Conservation (phyloP, 2,797 vertebrate genomes). For the Notoglanidium macrostoma region DNA sequence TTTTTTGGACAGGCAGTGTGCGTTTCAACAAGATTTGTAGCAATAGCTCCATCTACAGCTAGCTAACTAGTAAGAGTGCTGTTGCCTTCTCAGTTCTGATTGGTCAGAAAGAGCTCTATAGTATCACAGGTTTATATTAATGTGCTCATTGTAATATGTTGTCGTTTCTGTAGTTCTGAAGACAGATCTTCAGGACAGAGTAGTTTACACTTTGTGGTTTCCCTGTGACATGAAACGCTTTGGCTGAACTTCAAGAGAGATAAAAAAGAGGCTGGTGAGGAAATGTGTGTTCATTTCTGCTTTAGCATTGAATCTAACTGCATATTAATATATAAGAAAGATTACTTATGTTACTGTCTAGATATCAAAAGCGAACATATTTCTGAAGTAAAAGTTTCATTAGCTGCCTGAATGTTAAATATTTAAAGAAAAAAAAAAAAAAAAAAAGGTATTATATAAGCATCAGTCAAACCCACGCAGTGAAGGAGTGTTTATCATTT, state of each 20-base stretch:
- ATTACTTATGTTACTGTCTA: not conserved
- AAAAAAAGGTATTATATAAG: too few relatives aligned
- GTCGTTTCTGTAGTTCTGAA: too few relatives aligned
- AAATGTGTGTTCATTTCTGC: not conserved
- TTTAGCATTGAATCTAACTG: too few relatives aligned
- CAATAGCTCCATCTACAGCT: not conserved
- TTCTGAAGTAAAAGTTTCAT: not conserved
- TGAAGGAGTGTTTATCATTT: not conserved
- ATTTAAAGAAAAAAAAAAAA: too few relatives aligned
- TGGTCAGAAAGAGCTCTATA: not conserved
- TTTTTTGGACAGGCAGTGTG: too few relatives aligned
- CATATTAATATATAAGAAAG: not conserved
- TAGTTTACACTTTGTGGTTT: not conserved
- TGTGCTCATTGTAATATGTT: not conserved
- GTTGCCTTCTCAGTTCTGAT: not conserved
- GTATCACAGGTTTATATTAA: not conserved
- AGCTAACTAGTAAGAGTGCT: not conserved
- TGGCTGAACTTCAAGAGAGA: not conserved
- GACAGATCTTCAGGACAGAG: not conserved
- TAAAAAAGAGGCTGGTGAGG: not conserved
- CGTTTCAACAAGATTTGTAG: not conserved
- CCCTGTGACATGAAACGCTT: not conserved
- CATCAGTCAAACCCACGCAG: not conserved
- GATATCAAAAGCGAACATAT: not conserved
- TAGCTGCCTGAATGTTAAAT: not conserved